Evolutionary conservation across 2,888 invertebrate species (phyloP), one percentile per base, ranked within the genome.

Genomic region (Apamea monoglypha): DNA sequence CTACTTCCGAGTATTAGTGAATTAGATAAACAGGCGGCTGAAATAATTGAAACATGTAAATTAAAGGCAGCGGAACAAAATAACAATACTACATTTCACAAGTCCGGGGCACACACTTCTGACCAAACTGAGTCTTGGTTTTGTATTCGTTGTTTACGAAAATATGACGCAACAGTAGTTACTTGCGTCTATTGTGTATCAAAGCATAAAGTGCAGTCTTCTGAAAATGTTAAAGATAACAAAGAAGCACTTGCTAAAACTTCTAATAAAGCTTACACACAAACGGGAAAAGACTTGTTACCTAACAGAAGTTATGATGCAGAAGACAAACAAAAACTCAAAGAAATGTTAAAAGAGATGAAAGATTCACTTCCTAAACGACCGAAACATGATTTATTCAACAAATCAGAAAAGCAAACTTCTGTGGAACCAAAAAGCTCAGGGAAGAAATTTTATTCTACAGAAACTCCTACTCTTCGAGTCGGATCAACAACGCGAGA

Each of bases 1-100:
- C 97, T 90, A 97, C 94, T 98, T 72, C 98, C 98, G 0, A 98
- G 98, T 92, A 98, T 98, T 87, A 98, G 98, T 91, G 98, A 98
- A 93, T 94, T 98, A 83, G 98, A 98, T 92, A 97, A 98, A 88
- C 98, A 98, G 94, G 98, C 98, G 0, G 97, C 98, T 1, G 98
- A 98, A 93, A 98, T 98, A 87, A 97, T 98, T 68, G 97, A 97
- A 92, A 97, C 97, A 74, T 92, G 91, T 76, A 94, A 95, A 91
- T 89, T 94, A 77, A 94, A 94, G 88, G 87, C 88, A 63, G 78
- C 90, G 1, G 92, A 94, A 67, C 92, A 93, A 47, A 93, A 93
- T 56, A 88, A 89, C 69, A 84, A 85, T 53, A 40, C 70, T 18
- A 56, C 70, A 44, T 77, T 81, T 69, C 76, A 75, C 63, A 87